A percentile compares a stretch with the other conserved stretches of the same genome.
These are phyloP conservation scores for Malurus leucopterus DNA, from an alignment of 2,797 vertebrate species.

Conservation along the genomic window DNA sequence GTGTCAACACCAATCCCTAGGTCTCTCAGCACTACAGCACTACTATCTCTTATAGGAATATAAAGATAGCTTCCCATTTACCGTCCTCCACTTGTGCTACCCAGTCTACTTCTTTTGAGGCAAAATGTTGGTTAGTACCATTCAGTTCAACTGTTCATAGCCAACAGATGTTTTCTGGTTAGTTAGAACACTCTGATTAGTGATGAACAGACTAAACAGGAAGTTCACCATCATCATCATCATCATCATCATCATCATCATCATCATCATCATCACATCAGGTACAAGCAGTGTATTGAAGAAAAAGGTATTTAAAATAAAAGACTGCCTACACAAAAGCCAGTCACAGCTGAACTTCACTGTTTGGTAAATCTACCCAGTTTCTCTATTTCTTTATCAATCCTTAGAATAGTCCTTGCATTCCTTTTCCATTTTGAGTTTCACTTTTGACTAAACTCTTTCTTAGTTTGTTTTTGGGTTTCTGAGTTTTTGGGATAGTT, in stretches of 20 bases:
- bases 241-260: not conserved
- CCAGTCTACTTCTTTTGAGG: not conserved
- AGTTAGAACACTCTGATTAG: accelerated
- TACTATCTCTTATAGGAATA: not conserved
- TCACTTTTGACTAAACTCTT: not conserved
- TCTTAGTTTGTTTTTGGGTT: not conserved
- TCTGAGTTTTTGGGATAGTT: not conserved
- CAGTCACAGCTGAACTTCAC: not conserved
- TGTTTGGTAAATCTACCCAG: accelerated
- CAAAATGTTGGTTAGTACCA: not conserved
- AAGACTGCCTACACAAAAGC: not conserved
- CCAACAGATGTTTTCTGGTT: not conserved
- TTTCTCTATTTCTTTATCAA: not conserved
- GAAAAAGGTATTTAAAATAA: not conserved
- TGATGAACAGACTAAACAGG: not conserved
- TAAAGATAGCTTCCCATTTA: not conserved
- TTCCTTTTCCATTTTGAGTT: not conserved
- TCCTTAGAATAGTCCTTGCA: not conserved
- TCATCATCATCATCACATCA: not conserved
- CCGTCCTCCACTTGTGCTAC: not conserved
- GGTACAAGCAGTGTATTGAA: not conserved
- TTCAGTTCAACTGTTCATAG: not conserved
- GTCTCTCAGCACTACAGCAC: not conserved
- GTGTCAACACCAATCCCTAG: not conserved
- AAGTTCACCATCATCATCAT: not conserved